These are phyloP conservation scores for Tipula confusa DNA, from an alignment of 2,888 invertebrate species.

Conservation along the genomic window DNA sequence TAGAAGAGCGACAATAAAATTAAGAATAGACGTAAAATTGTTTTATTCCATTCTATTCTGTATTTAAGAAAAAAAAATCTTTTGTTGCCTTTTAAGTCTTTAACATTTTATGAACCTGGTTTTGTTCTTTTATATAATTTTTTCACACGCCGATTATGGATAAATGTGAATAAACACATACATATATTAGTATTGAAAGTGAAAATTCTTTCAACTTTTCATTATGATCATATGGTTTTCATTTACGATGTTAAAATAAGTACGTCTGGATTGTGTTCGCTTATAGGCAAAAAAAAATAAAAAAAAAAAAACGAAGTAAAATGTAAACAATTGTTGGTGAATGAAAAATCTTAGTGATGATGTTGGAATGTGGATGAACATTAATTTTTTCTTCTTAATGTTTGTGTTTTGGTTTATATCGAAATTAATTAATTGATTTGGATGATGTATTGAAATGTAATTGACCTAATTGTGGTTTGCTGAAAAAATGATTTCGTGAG, in stretches of 20 bases:
- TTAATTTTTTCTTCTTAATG: background rate
- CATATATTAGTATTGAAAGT: background rate
- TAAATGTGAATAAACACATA: background rate
- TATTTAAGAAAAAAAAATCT: background rate
- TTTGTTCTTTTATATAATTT: background rate
- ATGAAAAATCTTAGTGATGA: background rate
- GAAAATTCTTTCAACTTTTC: background rate
- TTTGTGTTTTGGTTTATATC: background rate
- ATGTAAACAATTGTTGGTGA: background rate
- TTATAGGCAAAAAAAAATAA: background rate
- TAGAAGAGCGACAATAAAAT: background rate
- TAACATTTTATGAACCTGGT: background rate
- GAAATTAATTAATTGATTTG: background rate
- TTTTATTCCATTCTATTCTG: background rate
- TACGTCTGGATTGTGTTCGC: background rate
- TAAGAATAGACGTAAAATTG: background rate
- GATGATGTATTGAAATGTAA: background rate
- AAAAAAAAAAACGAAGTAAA: background rate
- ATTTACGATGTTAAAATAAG: background rate
- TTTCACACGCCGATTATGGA: background rate
- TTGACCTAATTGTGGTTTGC: background rate
- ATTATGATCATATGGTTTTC: background rate
- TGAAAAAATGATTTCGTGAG: background rate
- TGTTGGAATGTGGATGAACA: background rate
- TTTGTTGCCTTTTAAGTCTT: slow-evolving; percentile 13